Conservation (phyloP, 1,140 invertebrate genomes). For the Coelopa frigida region DNA sequence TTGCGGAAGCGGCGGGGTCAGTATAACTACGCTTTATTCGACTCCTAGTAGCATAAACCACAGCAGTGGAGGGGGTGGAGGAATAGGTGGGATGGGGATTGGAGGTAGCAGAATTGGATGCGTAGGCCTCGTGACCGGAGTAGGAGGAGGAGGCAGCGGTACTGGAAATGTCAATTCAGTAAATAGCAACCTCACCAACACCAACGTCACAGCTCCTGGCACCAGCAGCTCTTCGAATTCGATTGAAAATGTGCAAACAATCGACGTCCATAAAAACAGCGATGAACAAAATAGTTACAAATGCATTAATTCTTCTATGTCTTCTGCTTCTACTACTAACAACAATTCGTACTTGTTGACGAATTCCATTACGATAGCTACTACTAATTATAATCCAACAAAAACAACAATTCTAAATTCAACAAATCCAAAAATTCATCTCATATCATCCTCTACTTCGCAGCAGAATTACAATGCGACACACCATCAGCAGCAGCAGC, state of each 20-base stretch:
- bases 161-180: conserved; percentile 13
- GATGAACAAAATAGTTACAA: conserved; percentile 9
- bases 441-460: conserved; percentile 16
- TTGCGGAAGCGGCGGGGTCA: conserved; percentile 17
- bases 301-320: not conserved
- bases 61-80: conserved; percentile 9
- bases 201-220: conserved; percentile 10
- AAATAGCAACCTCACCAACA: conserved; percentile 14
- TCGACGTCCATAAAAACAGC: conserved; percentile 8
- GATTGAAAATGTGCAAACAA: conserved; percentile 5
- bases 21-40: conserved; percentile 17
- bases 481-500: conserved; percentile 28
- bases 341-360: not conserved
- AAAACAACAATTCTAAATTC: conserved; percentile 11
- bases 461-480: conserved; percentile 29
- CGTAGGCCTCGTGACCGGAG: conserved; percentile 7
- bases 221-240: conserved; percentile 9
- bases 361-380: not conserved
- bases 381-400: conserved; percentile 13
- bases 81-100: conserved; percentile 6
- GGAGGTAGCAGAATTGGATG: conserved; percentile 12
- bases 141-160: conserved; percentile 9
- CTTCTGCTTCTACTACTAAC: conserved; percentile 1
- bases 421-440: conserved; percentile 8
- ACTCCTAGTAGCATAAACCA: conserved; percentile 13